phyloP scores from a whole-genome alignment of 2,113 vertebrate species.

The Malurus melanocephalus region DNA sequence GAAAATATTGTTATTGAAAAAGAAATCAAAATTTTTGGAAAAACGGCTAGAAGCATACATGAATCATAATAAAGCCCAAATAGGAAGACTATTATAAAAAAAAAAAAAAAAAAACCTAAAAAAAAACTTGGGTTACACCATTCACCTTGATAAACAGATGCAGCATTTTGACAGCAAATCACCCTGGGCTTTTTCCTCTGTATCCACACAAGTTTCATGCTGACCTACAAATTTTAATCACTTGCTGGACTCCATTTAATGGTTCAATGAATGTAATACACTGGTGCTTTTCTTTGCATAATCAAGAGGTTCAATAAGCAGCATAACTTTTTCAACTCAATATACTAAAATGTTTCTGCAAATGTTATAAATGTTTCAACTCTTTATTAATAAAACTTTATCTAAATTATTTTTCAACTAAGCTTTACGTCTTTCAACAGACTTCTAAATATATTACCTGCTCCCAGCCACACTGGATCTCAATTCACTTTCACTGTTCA shows the following conservation, averaged over 20 bases:
- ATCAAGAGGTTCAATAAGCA: slow-evolving; percentile 39
- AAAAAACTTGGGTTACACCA: background rate
- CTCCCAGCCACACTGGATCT: background rate
- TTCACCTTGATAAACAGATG: slow-evolving; percentile 31
- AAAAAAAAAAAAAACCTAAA: background rate
- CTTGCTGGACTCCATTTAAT: slow-evolving; percentile 62
- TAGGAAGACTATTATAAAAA: background rate
- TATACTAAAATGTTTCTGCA: background rate
- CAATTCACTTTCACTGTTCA: slow-evolving; percentile 3
- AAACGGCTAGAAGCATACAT: background rate
- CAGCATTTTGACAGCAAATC: slow-evolving; percentile 27
- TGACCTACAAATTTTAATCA: slow-evolving; percentile 69
- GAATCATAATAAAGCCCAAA: slow-evolving; percentile 15
- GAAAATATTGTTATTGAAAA: background rate
- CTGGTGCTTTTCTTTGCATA: slow-evolving; percentile 50
- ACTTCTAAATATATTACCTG: background rate
- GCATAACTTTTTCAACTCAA: slow-evolving; percentile 31
- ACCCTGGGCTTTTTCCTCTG: background rate
- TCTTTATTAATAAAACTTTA: slow-evolving; percentile 19
- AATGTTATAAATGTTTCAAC: background rate
- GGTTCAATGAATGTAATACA: slow-evolving; percentile 60
- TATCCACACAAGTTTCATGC: slow-evolving; percentile 14
- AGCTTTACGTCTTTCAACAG: slow-evolving; percentile 1
- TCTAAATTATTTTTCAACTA: slow-evolving; percentile 3
- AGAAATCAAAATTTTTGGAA: background rate